Base-by-base conservation (phyloP, 2,888 invertebrate genomes). In the Odiellus spinosus region DNA sequence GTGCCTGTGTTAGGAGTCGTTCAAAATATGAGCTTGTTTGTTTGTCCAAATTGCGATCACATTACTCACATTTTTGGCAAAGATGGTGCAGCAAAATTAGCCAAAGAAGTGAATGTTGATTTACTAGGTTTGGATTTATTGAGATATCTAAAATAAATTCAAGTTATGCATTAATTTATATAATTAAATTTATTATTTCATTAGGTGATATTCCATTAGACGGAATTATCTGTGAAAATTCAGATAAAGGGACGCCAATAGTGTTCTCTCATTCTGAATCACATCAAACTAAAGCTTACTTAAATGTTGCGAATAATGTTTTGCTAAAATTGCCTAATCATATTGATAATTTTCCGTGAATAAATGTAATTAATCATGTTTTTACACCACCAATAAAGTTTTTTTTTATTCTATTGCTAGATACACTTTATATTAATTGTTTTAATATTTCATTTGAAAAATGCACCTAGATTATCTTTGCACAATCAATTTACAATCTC, bases 1-100 rank as follows among this genome's bases (percentile, higher is more conserved):
- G 76, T 87, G 6, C 85, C 86, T 0, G 73, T 91, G 36, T 72
- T 84, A 41, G 93, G 93, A n/a, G 64, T 91, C 50, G 78, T 88
- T 0, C 83, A 88, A 63, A 93, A 93, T 65, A 93, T 93, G 91
- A 78, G 80, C 3, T 74, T 76, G 47, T 76, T 80, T 1, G 69
- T 74, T 40, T 93, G 91, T 63, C 73, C 77, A 0, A 76, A 80
- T 20, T 93, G 90, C 63, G 74, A 76, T 17, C 71, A 74, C n/a
- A 70, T 74, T 49, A 75, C 84, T 51, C 72, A 73, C 53, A 69
- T 90, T 32, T 88, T 85, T 64, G 82, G 82, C 2, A 70, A 74
- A 49, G 75, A 75, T 26, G 80, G 77, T 0, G 64, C 71, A 40
- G 62, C 68, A 33, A 51, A 54, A 35, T 53, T 80, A 20, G 77